Evolutionary conservation across 1,140 invertebrate genomes (phyloP).

Genomic region (Zaprionus africanus): DNA sequence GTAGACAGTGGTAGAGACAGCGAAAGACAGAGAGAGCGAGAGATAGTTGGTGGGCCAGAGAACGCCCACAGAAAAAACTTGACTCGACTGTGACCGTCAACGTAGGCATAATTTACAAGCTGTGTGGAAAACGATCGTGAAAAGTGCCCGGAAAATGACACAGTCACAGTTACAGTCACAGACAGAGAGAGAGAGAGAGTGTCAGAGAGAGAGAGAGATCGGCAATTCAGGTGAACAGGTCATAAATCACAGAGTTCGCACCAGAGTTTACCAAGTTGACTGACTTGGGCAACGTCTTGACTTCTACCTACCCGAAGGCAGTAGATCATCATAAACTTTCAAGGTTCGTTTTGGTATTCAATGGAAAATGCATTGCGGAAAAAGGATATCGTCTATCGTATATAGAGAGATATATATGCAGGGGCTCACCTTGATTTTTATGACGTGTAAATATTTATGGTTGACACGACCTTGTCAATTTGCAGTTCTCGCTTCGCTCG

Average conservation of each 20-base stretch:
- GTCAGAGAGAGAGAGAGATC: not conserved
- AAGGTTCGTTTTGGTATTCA: slow-evolving; percentile 62
- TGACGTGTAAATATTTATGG: slow-evolving; percentile 81
- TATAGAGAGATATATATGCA: not conserved
- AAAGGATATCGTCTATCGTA: slow-evolving; percentile 49
- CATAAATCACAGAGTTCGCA: slow-evolving; percentile 64
- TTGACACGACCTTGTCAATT: slow-evolving; percentile 73
- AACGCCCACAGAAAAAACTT: slow-evolving; percentile 82
- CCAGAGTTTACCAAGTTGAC: slow-evolving; percentile 60
- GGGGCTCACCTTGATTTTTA: slow-evolving; percentile 75
- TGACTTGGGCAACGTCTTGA: slow-evolving; percentile 71
- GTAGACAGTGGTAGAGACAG: not conserved
- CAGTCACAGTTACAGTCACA: slow-evolving; percentile 45
- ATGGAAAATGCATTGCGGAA: slow-evolving; percentile 77
- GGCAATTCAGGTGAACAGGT: slow-evolving; percentile 66
- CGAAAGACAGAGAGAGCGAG: not conserved
- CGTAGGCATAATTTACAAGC: slow-evolving; percentile 74
- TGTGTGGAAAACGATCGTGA: slow-evolving; percentile 39
- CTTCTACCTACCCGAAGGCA: slow-evolving; percentile 22
- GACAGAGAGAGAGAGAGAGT: not conserved
- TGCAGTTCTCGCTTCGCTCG: slow-evolving; percentile 12
- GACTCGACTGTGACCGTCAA: slow-evolving; percentile 63
- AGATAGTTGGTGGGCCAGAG: slow-evolving; percentile 8
- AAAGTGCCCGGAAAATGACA: slow-evolving; percentile 47
- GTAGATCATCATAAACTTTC: slow-evolving; percentile 58